Percentiles rank a stretch among this genome's conserved stretches.
phyloP scores from a whole-genome alignment of 1,140 invertebrate species.

The Lepidurus apus region DNA sequence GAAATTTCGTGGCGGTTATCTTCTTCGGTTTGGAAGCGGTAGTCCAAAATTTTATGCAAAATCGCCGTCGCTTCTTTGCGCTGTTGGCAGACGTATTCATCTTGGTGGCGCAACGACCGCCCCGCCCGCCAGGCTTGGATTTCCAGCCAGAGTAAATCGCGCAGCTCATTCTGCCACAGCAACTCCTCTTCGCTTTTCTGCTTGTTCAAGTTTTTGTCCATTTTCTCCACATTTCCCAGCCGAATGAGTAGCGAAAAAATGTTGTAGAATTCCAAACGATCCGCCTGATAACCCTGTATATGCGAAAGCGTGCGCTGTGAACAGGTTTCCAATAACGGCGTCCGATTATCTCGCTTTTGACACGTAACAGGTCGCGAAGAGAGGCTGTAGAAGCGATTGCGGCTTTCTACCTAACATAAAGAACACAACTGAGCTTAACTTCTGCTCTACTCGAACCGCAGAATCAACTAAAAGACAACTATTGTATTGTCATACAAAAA shows the following conservation, averaged over 20 bases:
- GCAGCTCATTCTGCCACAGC: slow-evolving; percentile 77
- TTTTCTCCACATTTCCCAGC: slow-evolving; percentile 60
- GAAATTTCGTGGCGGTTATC: background rate
- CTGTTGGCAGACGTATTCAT: slow-evolving; percentile 65
- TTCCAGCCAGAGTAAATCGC: slow-evolving; percentile 85
- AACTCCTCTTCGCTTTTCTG: slow-evolving; percentile 72
- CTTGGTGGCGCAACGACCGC: slow-evolving; percentile 63
- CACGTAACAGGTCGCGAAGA: slow-evolving; percentile 23
- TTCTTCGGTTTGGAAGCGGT: slow-evolving; percentile 50
- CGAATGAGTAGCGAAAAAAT: slow-evolving; percentile 63
- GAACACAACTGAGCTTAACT: background rate
- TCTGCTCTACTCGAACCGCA: too few relatives aligned
- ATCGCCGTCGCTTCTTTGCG: slow-evolving; percentile 62
- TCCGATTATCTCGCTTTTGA: slow-evolving; percentile 11
- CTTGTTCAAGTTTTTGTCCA: slow-evolving; percentile 46
- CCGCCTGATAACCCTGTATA: slow-evolving; percentile 24
- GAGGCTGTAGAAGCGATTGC: slow-evolving; percentile 25
- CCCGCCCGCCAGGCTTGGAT: slow-evolving; percentile 74
- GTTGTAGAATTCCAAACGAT: slow-evolving; percentile 42
- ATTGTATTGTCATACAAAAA: too few relatives aligned
- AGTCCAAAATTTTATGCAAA: slow-evolving; percentile 68
- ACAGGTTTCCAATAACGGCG: background rate
- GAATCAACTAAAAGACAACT: too few relatives aligned
- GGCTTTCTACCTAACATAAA: slow-evolving; percentile 27
- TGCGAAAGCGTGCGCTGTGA: background rate